Base-by-base conservation (phyloP, 2,888 invertebrate species). In the Urechis unicinctus region DNA sequence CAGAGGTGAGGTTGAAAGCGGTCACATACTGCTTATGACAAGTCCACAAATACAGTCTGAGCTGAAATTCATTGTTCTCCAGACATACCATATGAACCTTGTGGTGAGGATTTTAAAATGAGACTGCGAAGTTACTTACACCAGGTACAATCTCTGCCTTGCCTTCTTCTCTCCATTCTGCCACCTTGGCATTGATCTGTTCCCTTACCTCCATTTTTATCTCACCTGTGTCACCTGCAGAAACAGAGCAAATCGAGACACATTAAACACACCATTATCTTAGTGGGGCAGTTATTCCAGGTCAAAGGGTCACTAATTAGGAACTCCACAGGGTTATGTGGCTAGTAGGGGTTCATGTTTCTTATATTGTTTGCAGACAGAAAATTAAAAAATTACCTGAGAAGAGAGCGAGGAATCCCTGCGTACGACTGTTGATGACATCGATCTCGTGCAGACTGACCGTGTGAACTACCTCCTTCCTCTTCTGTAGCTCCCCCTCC, bases 111-210 rank as follows among this genome's bases (percentile, higher is more conserved):
- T n/a, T n/a, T n/a, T n/a, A n/a, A n/a, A n/a, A n/a, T n/a, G n/a
- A n/a, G n/a, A n/a, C n/a, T n/a, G n/a, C n/a, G n/a, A n/a, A n/a
- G 29, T 4, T 21, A 56, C 78, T 61, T 63, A 79, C 97, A 0
- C 98, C 98, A 0, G 98, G 97, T 36, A 96, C 92, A 72, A 99
- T 94, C 79, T 96, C 96, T 0, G 98, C 96, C 77, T 98, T 99
- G 1, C 97, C 97, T 77, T 99, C 98, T 75, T 99, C 98, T 25
- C 96, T 83, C 98, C 98, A 98, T 77, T 98, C 98, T 0, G 91
- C 88, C 22, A 99, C 92, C 78, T 94, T 97, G 44, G 88, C 85
- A 78, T 98, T 96, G 64, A 98, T 99, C 78, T 98, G 97, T 69
- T 97, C 97, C 1, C 98, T 84, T 0, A 98, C 92, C 80, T 98